These are phyloP conservation scores for Euthynnus affinis DNA, from an alignment of 2,797 vertebrate genomes.

Conservation along the genomic window DNA sequence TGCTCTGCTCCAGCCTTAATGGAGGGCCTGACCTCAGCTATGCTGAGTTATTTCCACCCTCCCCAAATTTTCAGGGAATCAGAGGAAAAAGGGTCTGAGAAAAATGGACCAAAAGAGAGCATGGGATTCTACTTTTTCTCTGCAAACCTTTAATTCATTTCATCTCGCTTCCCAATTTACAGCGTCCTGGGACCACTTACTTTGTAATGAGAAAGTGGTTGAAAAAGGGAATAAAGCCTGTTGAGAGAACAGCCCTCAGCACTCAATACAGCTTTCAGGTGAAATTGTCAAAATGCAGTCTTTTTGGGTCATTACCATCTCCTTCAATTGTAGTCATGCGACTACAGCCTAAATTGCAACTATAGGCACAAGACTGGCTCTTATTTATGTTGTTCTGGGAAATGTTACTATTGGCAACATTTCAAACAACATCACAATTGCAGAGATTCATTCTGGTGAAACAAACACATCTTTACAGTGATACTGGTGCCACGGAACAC, in stretches of 20 bases:
- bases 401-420: slow-evolving; percentile 13
- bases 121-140: slow-evolving; percentile 63
- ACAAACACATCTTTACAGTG: neutral
- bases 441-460: neutral
- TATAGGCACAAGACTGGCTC: slow-evolving; percentile 2
- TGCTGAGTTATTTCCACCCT: slow-evolving; percentile 79
- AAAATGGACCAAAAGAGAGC: slow-evolving; percentile 60
- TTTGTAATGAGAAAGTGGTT: slow-evolving; percentile 61
- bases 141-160: slow-evolving; percentile 73
- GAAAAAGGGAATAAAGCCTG: slow-evolving; percentile 47
- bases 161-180: slow-evolving; percentile 72
- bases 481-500: neutral
- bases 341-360: slow-evolving; percentile 2
- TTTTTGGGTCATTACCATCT: slow-evolving; percentile 29
- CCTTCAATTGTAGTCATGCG: neutral
- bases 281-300: slow-evolving; percentile 38
- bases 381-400: slow-evolving; percentile 17
- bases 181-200: slow-evolving; percentile 63
- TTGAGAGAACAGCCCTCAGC: slow-evolving; percentile 52
- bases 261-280: slow-evolving; percentile 34
- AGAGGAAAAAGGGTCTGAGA: slow-evolving; percentile 53
- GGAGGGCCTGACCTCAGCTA: slow-evolving; percentile 83
- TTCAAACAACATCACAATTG: neutral
- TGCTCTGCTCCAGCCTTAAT: slow-evolving; percentile 80
- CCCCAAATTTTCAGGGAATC: slow-evolving; percentile 74